Percentiles rank a stretch among this genome's conserved stretches.
Conservation (phyloP, 1,140 invertebrate genomes). For the Drosophila funebris region DNA sequence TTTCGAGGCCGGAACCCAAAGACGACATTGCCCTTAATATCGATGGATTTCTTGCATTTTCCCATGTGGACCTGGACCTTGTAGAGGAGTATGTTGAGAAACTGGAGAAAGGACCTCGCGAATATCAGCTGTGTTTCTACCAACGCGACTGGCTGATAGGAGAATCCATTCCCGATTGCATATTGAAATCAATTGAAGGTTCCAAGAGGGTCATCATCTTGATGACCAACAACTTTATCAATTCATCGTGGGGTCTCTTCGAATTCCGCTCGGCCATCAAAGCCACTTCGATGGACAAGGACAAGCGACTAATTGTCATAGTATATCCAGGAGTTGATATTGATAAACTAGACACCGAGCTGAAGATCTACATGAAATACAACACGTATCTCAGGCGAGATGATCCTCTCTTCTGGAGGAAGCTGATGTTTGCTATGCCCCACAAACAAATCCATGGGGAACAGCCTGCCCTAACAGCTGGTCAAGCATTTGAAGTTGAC, state of each 20-base stretch:
- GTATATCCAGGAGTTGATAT: not conserved
- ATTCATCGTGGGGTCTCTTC: slow-evolving; percentile 4
- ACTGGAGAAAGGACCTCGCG: not conserved
- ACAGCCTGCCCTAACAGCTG: not conserved
- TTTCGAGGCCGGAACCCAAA: not conserved
- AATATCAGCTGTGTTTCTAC: slow-evolving; percentile 5
- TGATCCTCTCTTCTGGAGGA: slow-evolving; percentile 3
- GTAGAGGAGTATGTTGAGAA: slow-evolving; percentile 3
- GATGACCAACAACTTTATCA: slow-evolving; percentile 10
- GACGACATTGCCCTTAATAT: not conserved
- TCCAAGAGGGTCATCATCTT: not conserved
- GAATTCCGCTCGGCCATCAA: slow-evolving; percentile 6
- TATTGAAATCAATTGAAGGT: slow-evolving; percentile 4
- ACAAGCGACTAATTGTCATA: not conserved
- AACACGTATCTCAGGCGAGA: not conserved
- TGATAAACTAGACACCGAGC: not conserved
- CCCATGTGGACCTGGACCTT: not conserved
- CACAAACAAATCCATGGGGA: not conserved
- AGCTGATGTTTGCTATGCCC: not conserved
- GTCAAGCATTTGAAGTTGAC: too few species aligned
- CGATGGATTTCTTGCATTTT: slow-evolving; percentile 15
- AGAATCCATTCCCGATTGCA: slow-evolving; percentile 8
- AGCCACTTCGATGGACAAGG: not conserved
- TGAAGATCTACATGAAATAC: not conserved
- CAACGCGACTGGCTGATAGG: slow-evolving; percentile 16